Evolutionary conservation across 1,140 invertebrate genomes (phyloP), one percentile per base, ranked within the genome.

Genomic region (Rhyacophila brunnea): DNA sequence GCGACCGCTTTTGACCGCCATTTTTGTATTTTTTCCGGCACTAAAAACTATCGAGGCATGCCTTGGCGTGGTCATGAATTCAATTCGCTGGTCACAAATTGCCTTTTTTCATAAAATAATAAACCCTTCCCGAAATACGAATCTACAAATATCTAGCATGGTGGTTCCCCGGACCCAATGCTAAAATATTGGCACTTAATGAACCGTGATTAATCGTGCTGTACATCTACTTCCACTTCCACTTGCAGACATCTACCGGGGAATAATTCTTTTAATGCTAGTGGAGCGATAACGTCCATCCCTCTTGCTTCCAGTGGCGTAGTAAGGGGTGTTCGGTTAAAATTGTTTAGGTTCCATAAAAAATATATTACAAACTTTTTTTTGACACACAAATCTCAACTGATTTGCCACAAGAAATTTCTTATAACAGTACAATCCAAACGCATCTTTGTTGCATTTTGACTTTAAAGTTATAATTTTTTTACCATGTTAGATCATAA

Each of bases 171-270:
- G 52, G 45, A 47, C 56, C 56, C 50, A 23, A 51, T 45, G 32
- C 52, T 46, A 57, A 63, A 63, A 63, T 60, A 57, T 64, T 64
- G 62, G 62, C 62, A 64, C 62, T 46, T 60, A 64, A 64, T 64
- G 62, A 64, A 64, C 40, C 49, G 62, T 59, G 38, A 60, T 44
- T 64, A 64, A 64, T 64, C 34, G 57, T 50, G 53, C 28, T 44
- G 48, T 45, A 48, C 44, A 43, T 58, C 46, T 57, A 32, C 48
- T 6, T 18, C 6, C 47, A 13, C 46, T 42, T 46, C 42, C 53
- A 46, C 32, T 57, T 57, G 54, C 54, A 57, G 54, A 52, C 40
- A 35, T 51, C 23, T 61, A 61, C 53, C 53, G 43, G 47, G 44
- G 60, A 54, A 43, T 62, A 62, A 62, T 62, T 62, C 60, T 62